These are phyloP conservation scores for Heloderma charlesbogerti DNA, from an alignment of 2,113 vertebrate genomes.

Conservation along the genomic window DNA sequence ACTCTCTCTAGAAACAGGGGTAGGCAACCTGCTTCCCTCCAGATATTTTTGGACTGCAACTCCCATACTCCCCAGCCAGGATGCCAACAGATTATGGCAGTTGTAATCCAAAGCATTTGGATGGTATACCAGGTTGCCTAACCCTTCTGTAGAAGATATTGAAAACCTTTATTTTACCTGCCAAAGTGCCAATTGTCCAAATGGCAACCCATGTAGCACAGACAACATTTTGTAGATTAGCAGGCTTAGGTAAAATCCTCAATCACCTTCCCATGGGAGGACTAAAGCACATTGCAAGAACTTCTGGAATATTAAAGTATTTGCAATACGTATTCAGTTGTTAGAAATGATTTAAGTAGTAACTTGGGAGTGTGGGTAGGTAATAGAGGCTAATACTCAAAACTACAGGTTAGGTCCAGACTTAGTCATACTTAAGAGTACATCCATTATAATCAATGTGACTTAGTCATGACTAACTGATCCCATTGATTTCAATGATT, in stretches of 20 bases:
- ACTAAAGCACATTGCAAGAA: neutral
- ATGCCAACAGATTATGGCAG: too few species aligned
- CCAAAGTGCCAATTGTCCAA: neutral
- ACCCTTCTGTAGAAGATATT: neutral
- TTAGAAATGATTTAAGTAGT: neutral
- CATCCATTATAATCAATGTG: too few species aligned
- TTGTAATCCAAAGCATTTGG: too few species aligned
- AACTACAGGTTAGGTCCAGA: neutral
- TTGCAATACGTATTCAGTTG: conserved; percentile 2
- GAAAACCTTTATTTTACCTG: neutral
- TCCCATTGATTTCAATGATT: neutral
- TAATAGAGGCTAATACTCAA: neutral
- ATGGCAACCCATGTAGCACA: neutral
- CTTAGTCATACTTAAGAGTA: too few species aligned
- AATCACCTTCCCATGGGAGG: neutral
- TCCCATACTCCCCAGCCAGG: too few species aligned
- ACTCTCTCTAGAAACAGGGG: too few species aligned
- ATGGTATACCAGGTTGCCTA: too few species aligned
- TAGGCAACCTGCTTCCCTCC: too few species aligned
- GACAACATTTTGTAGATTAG: neutral
- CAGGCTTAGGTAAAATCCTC: neutral
- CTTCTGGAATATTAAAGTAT: neutral
- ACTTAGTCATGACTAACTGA: neutral
- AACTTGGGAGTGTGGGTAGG: neutral
- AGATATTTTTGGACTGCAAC: too few species aligned